Conservation (phyloP, 2,888 invertebrate species). For the Ramazzottius varieornatus region DNA sequence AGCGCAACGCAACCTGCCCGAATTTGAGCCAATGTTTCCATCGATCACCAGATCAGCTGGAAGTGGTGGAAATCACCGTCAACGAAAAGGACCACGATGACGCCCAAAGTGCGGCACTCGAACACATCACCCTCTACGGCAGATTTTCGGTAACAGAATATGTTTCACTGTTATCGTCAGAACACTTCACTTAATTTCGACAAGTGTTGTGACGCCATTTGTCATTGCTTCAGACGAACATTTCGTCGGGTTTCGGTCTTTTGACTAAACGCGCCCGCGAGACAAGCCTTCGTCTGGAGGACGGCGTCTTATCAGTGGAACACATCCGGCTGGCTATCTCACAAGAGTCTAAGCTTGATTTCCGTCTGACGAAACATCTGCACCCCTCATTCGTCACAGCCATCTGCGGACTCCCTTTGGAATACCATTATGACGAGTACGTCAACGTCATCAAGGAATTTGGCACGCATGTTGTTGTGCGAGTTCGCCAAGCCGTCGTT, state of each 20-base stretch:
- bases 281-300: neutral
- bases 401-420: neutral
- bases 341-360: neutral
- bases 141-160: too few species aligned
- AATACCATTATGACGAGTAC: neutral
- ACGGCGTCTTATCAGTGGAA: neutral
- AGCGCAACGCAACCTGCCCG: neutral
- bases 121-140: neutral
- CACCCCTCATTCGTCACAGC: neutral
- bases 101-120: neutral
- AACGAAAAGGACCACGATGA: neutral
- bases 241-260: neutral
- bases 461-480: neutral
- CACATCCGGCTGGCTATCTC: neutral
- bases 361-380: neutral
- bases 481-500: neutral
- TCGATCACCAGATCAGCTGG: neutral
- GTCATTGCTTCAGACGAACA: neutral
- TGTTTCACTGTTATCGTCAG: too few species aligned
- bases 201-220: too few species aligned
- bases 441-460: neutral
- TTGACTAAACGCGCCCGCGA: neutral
- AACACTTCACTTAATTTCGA: too few species aligned
- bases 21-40: neutral
- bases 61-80: neutral